phyloP scores from a whole-genome alignment of 2,888 invertebrate genomes.

The Teinopalpus imperialis region DNA sequence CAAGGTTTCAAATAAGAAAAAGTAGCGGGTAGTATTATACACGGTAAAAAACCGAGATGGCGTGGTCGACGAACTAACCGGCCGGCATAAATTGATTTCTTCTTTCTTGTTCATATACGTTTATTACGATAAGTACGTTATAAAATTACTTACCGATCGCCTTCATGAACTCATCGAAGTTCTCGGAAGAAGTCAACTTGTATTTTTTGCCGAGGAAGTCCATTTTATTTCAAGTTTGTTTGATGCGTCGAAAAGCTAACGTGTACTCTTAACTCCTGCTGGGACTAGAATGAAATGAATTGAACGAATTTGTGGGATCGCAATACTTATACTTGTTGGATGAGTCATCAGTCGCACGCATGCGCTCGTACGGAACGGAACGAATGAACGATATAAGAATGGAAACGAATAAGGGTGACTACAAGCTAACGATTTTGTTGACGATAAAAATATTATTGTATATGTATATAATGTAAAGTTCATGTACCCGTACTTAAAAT shows the following conservation, averaged over 20 bases:
- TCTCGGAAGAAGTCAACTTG: slow-evolving; percentile 89
- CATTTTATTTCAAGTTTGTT: slow-evolving; percentile 54
- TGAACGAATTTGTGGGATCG: slow-evolving; percentile 29
- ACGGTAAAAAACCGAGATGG: slow-evolving; percentile 27
- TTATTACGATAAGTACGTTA: slow-evolving; percentile 34
- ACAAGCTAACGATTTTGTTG: not conserved
- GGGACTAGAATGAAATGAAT: slow-evolving; percentile 57
- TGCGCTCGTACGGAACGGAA: slow-evolving; percentile 24
- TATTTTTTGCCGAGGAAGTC: slow-evolving; percentile 87
- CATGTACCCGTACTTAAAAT: too few species aligned
- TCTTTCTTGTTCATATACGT: slow-evolving; percentile 34
- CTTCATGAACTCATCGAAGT: slow-evolving; percentile 96
- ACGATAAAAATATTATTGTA: too few species aligned
- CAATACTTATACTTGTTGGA: slow-evolving; percentile 19
- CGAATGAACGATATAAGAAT: slow-evolving; percentile 18
- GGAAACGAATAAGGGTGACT: not conserved
- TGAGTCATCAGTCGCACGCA: slow-evolving; percentile 26
- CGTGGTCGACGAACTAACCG: slow-evolving; percentile 32
- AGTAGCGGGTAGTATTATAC: slow-evolving; percentile 12
- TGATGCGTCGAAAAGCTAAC: slow-evolving; percentile 31
- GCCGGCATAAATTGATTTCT: slow-evolving; percentile 58
- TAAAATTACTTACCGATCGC: slow-evolving; percentile 85
- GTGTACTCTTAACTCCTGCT: slow-evolving; percentile 47
- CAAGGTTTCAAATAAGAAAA: slow-evolving; percentile 9
- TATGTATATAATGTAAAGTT: too few species aligned